Percentiles rank a stretch among this genome's conserved stretches.
These are phyloP conservation scores for Gibbula magus DNA, from an alignment of 2,888 invertebrate genomes.

Conservation along the genomic window DNA sequence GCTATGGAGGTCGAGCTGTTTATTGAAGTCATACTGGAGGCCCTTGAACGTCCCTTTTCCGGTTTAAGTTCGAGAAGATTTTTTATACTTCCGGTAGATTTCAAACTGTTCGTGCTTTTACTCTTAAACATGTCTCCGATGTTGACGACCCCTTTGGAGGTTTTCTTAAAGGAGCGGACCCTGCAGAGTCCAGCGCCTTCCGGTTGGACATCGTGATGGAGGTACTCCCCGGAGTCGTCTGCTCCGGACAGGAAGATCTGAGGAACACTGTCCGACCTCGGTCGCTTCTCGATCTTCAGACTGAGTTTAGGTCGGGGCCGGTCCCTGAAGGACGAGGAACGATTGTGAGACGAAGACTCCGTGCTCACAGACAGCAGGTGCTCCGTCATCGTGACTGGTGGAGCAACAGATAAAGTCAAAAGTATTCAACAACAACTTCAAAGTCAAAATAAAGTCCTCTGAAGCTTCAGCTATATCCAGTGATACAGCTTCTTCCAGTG, in stretches of 20 bases:
- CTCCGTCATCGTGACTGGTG: too few species aligned
- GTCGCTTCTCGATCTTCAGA: slow-evolving; percentile 34
- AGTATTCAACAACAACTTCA: too few species aligned
- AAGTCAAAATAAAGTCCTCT: too few species aligned
- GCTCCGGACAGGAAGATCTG: neutral
- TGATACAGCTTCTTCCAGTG: too few species aligned
- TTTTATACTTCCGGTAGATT: neutral
- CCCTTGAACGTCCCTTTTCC: neutral
- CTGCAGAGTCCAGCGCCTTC: neutral
- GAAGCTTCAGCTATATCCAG: too few species aligned
- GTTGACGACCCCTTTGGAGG: neutral
- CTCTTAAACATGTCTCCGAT: neutral
- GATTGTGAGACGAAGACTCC: slow-evolving; percentile 29
- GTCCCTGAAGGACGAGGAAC: slow-evolving; percentile 35
- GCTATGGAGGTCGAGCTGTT: neutral
- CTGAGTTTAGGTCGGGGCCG: slow-evolving; percentile 29
- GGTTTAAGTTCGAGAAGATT: neutral
- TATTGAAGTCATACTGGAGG: neutral
- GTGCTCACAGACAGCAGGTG: too few species aligned
- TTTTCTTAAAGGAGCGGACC: neutral
- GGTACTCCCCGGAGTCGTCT: neutral
- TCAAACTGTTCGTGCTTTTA: neutral
- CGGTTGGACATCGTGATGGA: neutral
- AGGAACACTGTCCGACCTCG: neutral
- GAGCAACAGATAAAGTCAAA: too few species aligned